A percentile compares a stretch with the other conserved stretches of the same genome.
Evolutionary conservation across 2,888 invertebrate species (phyloP).

Genomic region (Phyllotreta striolata): DNA sequence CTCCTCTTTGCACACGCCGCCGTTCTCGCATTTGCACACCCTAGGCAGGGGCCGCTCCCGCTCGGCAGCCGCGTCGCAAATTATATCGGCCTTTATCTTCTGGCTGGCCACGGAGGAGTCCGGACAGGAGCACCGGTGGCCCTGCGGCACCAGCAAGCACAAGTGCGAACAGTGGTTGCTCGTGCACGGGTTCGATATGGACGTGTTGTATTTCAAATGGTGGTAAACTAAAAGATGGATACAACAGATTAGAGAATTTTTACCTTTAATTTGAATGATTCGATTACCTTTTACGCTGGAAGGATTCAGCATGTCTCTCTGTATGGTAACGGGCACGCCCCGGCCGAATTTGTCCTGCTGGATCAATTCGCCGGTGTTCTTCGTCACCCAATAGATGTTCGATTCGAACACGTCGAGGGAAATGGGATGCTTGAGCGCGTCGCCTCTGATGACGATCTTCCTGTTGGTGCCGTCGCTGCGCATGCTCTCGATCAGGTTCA

Average conservation of each 20-base stretch:
- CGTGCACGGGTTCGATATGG: slow-evolving; percentile 73
- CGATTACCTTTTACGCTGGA: slow-evolving; percentile 79
- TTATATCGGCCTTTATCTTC: slow-evolving; percentile 67
- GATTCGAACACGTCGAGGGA: slow-evolving; percentile 95
- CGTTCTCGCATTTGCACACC: slow-evolving; percentile 86
- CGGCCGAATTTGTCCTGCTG: slow-evolving; percentile 96
- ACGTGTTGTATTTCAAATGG: slow-evolving; percentile 81
- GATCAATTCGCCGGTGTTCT: slow-evolving; percentile 85
- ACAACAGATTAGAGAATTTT: not conserved
- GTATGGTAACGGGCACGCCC: slow-evolving; percentile 85
- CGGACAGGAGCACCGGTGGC: slow-evolving; percentile 91
- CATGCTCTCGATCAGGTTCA: slow-evolving; percentile 89
- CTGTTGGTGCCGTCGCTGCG: slow-evolving; percentile 81
- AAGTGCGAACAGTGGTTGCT: slow-evolving; percentile 87
- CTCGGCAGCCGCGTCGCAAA: slow-evolving; percentile 87
- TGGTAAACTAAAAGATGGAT: slow-evolving; percentile 81
- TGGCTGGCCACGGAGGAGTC: slow-evolving; percentile 66
- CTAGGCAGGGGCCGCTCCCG: slow-evolving; percentile 76
- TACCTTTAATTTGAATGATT: slow-evolving; percentile 8
- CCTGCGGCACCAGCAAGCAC: slow-evolving; percentile 89
- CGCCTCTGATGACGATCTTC: slow-evolving; percentile 77
- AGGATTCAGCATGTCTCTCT: slow-evolving; percentile 84
- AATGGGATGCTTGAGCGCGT: slow-evolving; percentile 78
- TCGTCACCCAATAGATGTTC: slow-evolving; percentile 91
- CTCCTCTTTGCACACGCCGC: slow-evolving; percentile 76